Evolutionary conservation across 2,888 invertebrate species (phyloP).

Genomic region (Euspilapteryx auroguttella): DNA sequence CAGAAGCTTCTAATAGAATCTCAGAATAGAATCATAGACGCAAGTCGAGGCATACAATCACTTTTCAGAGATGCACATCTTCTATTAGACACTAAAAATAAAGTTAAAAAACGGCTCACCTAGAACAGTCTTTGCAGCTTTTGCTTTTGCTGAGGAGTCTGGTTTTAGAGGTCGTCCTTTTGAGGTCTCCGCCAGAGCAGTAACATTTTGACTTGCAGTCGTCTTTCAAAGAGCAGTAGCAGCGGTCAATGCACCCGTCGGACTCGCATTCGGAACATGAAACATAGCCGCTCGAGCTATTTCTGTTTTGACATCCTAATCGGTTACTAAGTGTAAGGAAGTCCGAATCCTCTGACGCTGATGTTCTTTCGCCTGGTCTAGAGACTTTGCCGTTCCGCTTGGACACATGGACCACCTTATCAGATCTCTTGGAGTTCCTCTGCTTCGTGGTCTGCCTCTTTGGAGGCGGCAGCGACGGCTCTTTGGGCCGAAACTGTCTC

Average conservation of each 20-base stretch:
- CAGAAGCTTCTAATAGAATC: too few relatives aligned
- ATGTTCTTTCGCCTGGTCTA: slow-evolving; percentile 62
- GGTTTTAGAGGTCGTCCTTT: slow-evolving; percentile 32
- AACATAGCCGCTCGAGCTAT: slow-evolving; percentile 74
- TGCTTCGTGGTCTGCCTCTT: slow-evolving; percentile 41
- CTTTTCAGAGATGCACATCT: slow-evolving; percentile 17
- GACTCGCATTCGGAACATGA: slow-evolving; percentile 90
- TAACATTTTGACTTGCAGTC: slow-evolving; percentile 64
- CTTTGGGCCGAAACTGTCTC: slow-evolving; percentile 63
- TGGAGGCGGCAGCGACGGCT: slow-evolving; percentile 35
- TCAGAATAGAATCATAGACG: slow-evolving; percentile 15
- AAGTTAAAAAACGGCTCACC: too few relatives aligned
- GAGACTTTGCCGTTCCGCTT: slow-evolving; percentile 43
- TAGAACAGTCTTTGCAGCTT: slow-evolving; percentile 46
- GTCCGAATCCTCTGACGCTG: slow-evolving; percentile 66
- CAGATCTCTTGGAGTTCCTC: slow-evolving; percentile 39
- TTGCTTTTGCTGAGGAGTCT: slow-evolving; percentile 30
- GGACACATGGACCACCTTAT: slow-evolving; percentile 37
- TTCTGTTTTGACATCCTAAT: slow-evolving; percentile 62
- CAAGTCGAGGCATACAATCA: slow-evolving; percentile 39
- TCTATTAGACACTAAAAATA: too few relatives aligned
- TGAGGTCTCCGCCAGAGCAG: slow-evolving; percentile 58
- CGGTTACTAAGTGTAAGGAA: slow-evolving; percentile 60
- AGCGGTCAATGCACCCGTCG: slow-evolving; percentile 83
- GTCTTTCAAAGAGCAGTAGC: slow-evolving; percentile 78